Conservation (phyloP, 2,797 vertebrate species). For the Takifugu ocellatus region DNA sequence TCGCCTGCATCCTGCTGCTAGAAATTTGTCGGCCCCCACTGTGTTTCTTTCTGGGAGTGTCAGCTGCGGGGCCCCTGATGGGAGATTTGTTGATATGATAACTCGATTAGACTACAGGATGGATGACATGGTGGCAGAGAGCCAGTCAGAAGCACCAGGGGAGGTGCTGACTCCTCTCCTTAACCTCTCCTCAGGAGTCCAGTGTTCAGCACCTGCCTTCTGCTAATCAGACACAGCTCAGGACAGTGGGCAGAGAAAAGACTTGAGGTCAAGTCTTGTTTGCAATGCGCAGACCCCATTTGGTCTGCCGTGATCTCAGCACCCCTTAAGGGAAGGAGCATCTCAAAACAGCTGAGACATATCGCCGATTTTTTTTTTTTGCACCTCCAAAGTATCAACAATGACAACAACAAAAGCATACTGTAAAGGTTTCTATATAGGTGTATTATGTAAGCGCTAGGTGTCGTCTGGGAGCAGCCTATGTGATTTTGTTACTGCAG, state of each 20-base stretch:
- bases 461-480: slow-evolving; percentile 24
- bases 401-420: slow-evolving; percentile 2
- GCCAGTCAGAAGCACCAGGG: slow-evolving; percentile 68
- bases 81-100: slow-evolving; percentile 84
- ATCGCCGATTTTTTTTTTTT: background rate
- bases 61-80: slow-evolving; percentile 74
- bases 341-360: slow-evolving; percentile 16
- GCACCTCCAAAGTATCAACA: background rate
- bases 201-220: slow-evolving; percentile 73
- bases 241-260: slow-evolving; percentile 44
- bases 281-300: slow-evolving; percentile 15
- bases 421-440: slow-evolving; percentile 13
- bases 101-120: slow-evolving; percentile 80
- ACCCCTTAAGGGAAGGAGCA: slow-evolving; percentile 1
- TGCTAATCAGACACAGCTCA: slow-evolving; percentile 67
- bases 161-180: slow-evolving; percentile 78
- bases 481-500: slow-evolving; percentile 13
- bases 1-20: slow-evolving; percentile 72
- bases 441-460: slow-evolving; percentile 11
- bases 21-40: slow-evolving; percentile 78
- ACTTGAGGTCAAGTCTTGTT: slow-evolving; percentile 47
- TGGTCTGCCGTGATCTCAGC: slow-evolving; percentile 18
- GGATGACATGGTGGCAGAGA: slow-evolving; percentile 73
- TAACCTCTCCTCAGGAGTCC: slow-evolving; percentile 84
- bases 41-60: slow-evolving; percentile 76